phyloP scores from a whole-genome alignment of 92 coral and sea anemone species.

The Plumapathes pennacea region DNA sequence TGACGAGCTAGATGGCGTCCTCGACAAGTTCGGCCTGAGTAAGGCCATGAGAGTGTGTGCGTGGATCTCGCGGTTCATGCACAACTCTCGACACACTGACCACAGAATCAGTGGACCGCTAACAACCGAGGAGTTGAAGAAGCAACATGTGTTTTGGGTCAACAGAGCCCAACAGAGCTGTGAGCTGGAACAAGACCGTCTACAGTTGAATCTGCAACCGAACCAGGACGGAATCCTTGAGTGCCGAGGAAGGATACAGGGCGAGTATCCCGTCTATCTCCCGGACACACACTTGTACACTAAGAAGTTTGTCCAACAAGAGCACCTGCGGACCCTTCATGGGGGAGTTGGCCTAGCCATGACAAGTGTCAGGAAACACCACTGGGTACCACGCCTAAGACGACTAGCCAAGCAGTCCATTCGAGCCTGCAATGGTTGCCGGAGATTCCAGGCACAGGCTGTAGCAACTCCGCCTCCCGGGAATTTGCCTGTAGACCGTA shows the following conservation, averaged over 20 bases:
- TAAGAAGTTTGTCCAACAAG: slow-evolving; percentile 29
- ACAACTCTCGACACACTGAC: slow-evolving; percentile 16
- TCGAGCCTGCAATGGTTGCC: slow-evolving; percentile 10
- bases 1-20: slow-evolving; percentile 14
- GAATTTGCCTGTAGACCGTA: slow-evolving; percentile 36
- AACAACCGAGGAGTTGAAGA: slow-evolving; percentile 27
- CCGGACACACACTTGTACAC: slow-evolving; percentile 34
- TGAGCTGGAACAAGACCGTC: slow-evolving; percentile 12
- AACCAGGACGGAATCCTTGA: slow-evolving; percentile 23
- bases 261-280: slow-evolving; percentile 17
- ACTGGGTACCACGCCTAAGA: slow-evolving; percentile 33
- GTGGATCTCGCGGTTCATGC: slow-evolving; percentile 32
- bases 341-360: slow-evolving; percentile 23
- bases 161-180: slow-evolving; percentile 20
- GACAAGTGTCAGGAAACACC: slow-evolving; percentile 15
- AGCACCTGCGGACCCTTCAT: slow-evolving; percentile 5
- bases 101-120: slow-evolving; percentile 18
- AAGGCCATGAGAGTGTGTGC: slow-evolving; percentile 30
- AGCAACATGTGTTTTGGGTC: slow-evolving; percentile 18
- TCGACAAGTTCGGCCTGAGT: slow-evolving; percentile 25
- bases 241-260: slow-evolving; percentile 27
- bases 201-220: slow-evolving; percentile 16
- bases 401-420: slow-evolving; percentile 17
- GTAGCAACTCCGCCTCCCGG: slow-evolving; percentile 35
- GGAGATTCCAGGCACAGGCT: slow-evolving; percentile 29